Conservation (phyloP, 1,140 invertebrate species). For the Diprion similis region DNA sequence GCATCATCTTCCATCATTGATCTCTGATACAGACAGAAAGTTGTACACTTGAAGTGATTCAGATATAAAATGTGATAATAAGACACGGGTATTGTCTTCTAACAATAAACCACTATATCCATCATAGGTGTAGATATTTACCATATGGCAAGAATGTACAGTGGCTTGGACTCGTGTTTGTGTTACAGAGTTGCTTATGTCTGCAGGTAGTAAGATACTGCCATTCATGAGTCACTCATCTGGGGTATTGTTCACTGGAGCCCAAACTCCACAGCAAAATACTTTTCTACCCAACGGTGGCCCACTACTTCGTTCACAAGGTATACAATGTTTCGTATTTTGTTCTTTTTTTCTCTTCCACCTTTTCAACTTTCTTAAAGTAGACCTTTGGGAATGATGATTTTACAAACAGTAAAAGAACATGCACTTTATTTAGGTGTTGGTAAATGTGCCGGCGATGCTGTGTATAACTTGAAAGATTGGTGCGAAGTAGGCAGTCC, state of each 20-base stretch:
- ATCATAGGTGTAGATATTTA: neutral
- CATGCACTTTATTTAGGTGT: slow-evolving; percentile 51
- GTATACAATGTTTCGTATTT: slow-evolving; percentile 30
- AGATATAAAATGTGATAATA: no score
- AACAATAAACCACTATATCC: no score
- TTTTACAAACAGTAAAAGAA: neutral
- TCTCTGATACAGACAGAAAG: no score
- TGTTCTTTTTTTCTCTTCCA: slow-evolving; percentile 10
- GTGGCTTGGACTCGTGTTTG: slow-evolving; percentile 1
- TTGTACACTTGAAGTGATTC: no score
- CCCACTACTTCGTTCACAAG: slow-evolving; percentile 51
- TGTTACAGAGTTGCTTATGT: slow-evolving; percentile 43
- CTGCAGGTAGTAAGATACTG: slow-evolving; percentile 58
- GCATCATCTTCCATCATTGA: no score
- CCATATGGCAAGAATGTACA: slow-evolving; percentile 14
- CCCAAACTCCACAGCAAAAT: slow-evolving; percentile 55
- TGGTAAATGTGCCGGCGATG: slow-evolving; percentile 60
- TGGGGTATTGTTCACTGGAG: slow-evolving; percentile 49
- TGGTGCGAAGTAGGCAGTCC: slow-evolving; percentile 58
- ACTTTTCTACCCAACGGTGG: slow-evolving; percentile 57
- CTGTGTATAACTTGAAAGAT: slow-evolving; percentile 55
- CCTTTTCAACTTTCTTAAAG: slow-evolving; percentile 10
- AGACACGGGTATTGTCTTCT: no score
- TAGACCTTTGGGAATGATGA: neutral
- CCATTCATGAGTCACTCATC: slow-evolving; percentile 56